Conservation (phyloP, 1,140 invertebrate species). For the Trachymyrmex septentrionalis region DNA sequence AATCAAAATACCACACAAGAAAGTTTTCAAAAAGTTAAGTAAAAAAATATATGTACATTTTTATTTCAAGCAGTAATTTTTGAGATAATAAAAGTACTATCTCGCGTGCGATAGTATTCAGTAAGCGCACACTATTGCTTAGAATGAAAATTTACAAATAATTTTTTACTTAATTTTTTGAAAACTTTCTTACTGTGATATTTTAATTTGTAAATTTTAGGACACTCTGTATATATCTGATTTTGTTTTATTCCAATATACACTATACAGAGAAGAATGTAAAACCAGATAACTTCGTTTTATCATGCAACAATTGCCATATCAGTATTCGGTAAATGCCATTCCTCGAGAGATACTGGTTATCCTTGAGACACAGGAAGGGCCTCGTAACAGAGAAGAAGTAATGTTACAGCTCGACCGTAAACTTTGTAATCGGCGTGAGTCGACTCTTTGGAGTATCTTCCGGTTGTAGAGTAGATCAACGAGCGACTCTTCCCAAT, state of each 20-base stretch:
- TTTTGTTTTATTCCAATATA: neutral
- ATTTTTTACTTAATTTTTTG: too few species aligned
- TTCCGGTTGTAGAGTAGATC: constrained; percentile 39
- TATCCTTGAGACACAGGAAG: constrained; percentile 61
- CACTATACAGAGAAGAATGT: neutral
- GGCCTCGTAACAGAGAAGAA: constrained; percentile 13
- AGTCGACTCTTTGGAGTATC: constrained; percentile 36
- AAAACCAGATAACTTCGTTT: neutral
- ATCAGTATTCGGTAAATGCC: constrained; percentile 37
- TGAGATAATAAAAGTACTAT: too few species aligned
- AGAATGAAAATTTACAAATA: too few species aligned
- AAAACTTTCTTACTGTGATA: too few species aligned
- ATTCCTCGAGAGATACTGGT: constrained; percentile 24
- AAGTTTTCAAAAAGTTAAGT: too few species aligned
- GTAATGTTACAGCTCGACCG: constrained; percentile 32
- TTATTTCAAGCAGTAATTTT: too few species aligned
- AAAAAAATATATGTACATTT: too few species aligned
- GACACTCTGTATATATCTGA: too few species aligned
- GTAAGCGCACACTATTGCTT: too few species aligned
- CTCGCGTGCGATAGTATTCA: too few species aligned
- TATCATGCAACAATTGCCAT: neutral
- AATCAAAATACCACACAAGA: too few species aligned
- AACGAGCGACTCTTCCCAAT: constrained; percentile 19
- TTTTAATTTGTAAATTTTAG: too few species aligned
- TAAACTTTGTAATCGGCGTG: constrained; percentile 56